Percentiles rank a stretch among this genome's conserved stretches.
These are phyloP conservation scores for Emberiza fucata DNA, from an alignment of 2,113 vertebrate species.

Conservation along the genomic window DNA sequence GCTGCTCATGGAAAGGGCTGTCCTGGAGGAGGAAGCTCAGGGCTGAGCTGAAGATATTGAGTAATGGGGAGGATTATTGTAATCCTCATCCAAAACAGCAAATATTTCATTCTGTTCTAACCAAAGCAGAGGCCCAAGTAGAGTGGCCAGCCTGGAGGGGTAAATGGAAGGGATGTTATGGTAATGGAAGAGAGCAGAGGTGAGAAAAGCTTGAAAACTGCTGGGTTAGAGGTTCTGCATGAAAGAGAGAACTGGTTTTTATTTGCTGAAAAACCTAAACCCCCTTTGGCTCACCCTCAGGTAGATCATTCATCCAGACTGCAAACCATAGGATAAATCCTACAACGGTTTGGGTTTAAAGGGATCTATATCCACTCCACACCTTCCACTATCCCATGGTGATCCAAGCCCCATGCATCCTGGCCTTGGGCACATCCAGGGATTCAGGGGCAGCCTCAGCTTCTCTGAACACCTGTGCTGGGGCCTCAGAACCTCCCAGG, in stretches of 20 bases:
- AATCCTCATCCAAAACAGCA: not conserved
- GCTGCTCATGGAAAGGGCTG: not conserved
- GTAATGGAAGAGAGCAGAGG: not conserved
- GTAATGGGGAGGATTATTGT: not conserved
- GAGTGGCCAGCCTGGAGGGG: not conserved
- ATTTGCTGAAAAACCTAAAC: not conserved
- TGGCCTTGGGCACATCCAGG: not conserved
- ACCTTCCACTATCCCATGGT: accelerated
- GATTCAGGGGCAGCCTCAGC: not conserved
- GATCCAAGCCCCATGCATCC: accelerated
- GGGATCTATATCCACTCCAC: accelerated
- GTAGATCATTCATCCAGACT: not conserved
- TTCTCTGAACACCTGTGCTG: not conserved
- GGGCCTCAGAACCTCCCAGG: accelerated
- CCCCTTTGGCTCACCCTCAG: not conserved
- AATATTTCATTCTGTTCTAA: not conserved
- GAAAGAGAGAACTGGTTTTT: accelerated
- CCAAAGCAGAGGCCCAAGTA: not conserved
- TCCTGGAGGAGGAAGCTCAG: not conserved
- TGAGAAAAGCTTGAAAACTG: not conserved
- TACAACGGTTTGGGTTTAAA: not conserved
- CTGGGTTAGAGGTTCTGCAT: not conserved
- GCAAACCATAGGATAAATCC: not conserved
- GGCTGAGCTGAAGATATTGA: not conserved
- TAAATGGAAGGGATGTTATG: not conserved